phyloP scores from a whole-genome alignment of 2,888 invertebrate genomes.

The Polyommatus iphigenia region DNA sequence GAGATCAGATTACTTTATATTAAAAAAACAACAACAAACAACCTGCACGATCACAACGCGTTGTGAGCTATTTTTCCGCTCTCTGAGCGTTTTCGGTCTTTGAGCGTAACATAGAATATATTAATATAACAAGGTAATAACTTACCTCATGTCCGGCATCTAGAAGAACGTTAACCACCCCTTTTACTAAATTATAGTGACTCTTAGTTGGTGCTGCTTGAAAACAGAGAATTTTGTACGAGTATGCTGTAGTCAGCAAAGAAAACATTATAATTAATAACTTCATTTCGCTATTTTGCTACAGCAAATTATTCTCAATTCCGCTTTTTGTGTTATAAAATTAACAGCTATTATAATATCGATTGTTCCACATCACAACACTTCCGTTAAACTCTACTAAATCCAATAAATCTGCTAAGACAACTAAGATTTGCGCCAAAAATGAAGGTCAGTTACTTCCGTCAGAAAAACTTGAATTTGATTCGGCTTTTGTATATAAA shows the following conservation, averaged over 20 bases:
- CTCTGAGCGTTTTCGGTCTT: too few species aligned
- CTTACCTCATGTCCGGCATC: slow-evolving; percentile 45
- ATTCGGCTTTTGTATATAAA: neutral
- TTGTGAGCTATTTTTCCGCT: too few species aligned
- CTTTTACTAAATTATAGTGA: slow-evolving; percentile 52
- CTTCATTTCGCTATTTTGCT: neutral
- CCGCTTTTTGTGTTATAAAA: too few species aligned
- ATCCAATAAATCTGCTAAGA: neutral
- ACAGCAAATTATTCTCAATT: neutral
- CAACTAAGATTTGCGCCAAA: neutral
- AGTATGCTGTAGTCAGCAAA: neutral
- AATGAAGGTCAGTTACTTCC: neutral
- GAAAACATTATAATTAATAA: neutral
- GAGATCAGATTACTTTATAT: too few species aligned
- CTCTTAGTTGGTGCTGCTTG: slow-evolving; percentile 52
- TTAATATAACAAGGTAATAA: too few species aligned
- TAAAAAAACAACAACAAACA: too few species aligned
- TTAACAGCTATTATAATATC: neutral
- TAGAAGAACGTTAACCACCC: slow-evolving; percentile 51
- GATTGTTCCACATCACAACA: neutral
- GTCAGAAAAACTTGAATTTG: neutral
- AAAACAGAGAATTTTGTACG: slow-evolving; percentile 51
- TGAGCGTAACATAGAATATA: too few species aligned
- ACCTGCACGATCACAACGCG: too few species aligned
- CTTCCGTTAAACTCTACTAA: neutral